These are phyloP conservation scores for Syngnathoides biaculeatus DNA, from an alignment of 2,113 vertebrate genomes.

Conservation along the genomic window DNA sequence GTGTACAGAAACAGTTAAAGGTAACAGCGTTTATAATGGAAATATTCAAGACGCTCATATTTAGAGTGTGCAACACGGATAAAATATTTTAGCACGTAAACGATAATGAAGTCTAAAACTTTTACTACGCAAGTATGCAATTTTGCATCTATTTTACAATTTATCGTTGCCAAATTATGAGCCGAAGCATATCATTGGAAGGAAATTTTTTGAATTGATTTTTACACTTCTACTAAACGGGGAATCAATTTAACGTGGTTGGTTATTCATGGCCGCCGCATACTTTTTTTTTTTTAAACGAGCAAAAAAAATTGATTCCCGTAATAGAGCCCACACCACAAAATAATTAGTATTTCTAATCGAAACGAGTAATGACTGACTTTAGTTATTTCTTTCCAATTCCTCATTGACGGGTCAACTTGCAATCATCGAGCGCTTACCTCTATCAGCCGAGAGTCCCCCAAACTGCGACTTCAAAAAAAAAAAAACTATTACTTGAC, in stretches of 20 bases:
- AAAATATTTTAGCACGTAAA: not conserved
- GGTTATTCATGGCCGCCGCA: not conserved
- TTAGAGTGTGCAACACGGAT: not conserved
- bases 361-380: not conserved
- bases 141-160: too few relatives aligned
- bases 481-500: slow-evolving; percentile 24
- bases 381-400: not conserved
- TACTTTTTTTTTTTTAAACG: not conserved
- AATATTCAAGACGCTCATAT: not conserved
- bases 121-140: not conserved
- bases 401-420: not conserved
- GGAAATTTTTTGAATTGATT: not conserved
- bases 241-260: not conserved
- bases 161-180: not conserved
- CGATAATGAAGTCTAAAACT: not conserved
- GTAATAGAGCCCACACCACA: not conserved
- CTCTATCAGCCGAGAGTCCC: slow-evolving; percentile 25
- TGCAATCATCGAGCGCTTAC: slow-evolving; percentile 17
- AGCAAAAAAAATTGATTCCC: not conserved
- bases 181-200: too few relatives aligned
- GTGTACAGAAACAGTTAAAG: not conserved
- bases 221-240: not conserved
- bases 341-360: not conserved
- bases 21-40: not conserved
- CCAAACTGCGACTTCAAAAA: slow-evolving; percentile 19